A percentile compares a stretch with the other conserved stretches of the same genome.
phyloP scores from a whole-genome alignment of 1,140 invertebrate species.

The Monochamus saltuarius region DNA sequence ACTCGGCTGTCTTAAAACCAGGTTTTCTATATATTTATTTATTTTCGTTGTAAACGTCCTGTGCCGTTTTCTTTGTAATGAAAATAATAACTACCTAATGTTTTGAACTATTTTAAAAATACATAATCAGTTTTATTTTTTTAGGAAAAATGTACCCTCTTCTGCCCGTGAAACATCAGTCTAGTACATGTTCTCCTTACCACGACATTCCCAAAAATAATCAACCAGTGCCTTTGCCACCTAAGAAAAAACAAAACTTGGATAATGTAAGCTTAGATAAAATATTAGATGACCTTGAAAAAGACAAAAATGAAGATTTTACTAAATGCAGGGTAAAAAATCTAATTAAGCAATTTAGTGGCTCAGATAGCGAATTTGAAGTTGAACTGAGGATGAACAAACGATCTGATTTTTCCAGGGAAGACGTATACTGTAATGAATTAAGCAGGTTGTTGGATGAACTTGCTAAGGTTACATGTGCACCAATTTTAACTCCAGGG shows the following conservation, averaged over 20 bases:
- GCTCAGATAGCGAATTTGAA: conserved; percentile 13
- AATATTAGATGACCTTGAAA: conserved; percentile 41
- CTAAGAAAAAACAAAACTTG: conserved; percentile 12
- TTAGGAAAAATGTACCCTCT: not conserved
- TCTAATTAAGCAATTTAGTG: conserved; percentile 44
- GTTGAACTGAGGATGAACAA: conserved; percentile 28
- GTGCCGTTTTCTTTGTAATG: too few species aligned
- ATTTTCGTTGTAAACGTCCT: too few species aligned
- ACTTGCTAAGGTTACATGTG: conserved; percentile 46
- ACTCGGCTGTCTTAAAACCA: too few species aligned
- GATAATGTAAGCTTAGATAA: conserved; percentile 29
- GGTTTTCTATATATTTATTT: too few species aligned
- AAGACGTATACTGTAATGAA: conserved; percentile 36
- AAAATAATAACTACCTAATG: too few species aligned
- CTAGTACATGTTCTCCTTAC: conserved; percentile 16
- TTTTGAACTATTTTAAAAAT: too few species aligned
- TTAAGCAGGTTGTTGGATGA: conserved; percentile 45
- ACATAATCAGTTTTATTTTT: not conserved
- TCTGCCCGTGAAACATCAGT: conserved; percentile 23
- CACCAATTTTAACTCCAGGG: conserved; percentile 44
- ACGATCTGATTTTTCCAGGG: not conserved
- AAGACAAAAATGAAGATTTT: conserved; percentile 9
- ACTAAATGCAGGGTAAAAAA: conserved; percentile 34
- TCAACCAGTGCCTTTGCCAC: conserved; percentile 21
- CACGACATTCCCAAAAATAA: conserved; percentile 37